Conservation (phyloP, 2,113 vertebrate species). For the Bos indicus region DNA sequence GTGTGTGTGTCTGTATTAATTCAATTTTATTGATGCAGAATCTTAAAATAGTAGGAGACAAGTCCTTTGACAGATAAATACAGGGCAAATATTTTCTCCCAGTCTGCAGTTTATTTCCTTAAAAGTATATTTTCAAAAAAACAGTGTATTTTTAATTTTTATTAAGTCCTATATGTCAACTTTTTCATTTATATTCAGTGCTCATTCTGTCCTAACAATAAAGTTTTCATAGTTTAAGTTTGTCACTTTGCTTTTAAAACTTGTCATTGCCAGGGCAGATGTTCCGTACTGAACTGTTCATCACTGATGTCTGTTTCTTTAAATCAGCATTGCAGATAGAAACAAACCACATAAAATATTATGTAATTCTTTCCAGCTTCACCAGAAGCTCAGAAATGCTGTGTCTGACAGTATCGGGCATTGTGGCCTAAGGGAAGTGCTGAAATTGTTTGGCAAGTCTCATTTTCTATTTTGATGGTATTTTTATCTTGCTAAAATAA, state of each 20-base stretch:
- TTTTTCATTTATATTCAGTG: not conserved
- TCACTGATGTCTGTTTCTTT: not conserved
- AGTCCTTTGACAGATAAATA: not conserved
- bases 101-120: not conserved
- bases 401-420: not conserved
- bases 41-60: not conserved
- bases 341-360: not conserved
- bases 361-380: not conserved
- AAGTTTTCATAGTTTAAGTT: not conserved
- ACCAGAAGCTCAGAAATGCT: conserved; percentile 3
- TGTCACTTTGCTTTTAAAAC: not conserved
- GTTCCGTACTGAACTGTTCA: not conserved
- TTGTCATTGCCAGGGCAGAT: not conserved
- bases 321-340: not conserved
- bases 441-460: conserved; percentile 27
- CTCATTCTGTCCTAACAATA: not conserved
- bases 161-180: not conserved
- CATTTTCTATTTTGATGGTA: conserved; percentile 41
- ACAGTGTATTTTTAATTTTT: not conserved
- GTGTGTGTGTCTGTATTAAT: not conserved
- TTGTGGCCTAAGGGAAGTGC: not conserved
- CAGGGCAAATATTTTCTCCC: not conserved
- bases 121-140: not conserved
- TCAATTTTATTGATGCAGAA: not conserved
- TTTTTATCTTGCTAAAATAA: conserved; percentile 56